Percentiles rank a stretch among this genome's conserved stretches.
Evolutionary conservation across 2,888 invertebrate species (phyloP).

Genomic region (Drosophila multiciliata): DNA sequence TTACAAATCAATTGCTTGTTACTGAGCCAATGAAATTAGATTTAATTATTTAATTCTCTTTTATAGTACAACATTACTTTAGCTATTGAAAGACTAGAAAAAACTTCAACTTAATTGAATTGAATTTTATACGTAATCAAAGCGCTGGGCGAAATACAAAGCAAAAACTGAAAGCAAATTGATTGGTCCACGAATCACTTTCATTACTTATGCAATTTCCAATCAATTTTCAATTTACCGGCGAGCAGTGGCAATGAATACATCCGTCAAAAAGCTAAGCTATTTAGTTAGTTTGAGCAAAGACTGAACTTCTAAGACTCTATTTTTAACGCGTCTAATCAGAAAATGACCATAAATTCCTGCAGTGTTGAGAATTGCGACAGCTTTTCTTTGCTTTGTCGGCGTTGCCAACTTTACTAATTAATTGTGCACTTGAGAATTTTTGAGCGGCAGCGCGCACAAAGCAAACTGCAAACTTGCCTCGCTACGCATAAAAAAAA

Average conservation of each 20-base stretch:
- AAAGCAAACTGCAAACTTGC: conserved; percentile 70
- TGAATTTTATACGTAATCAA: conserved; percentile 42
- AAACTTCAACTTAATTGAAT: conserved; percentile 16
- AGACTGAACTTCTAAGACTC: conserved; percentile 31
- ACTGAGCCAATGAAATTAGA: neutral
- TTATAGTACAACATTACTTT: neutral
- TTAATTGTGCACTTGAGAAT: conserved; percentile 79
- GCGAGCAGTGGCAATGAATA: neutral
- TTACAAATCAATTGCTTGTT: neutral
- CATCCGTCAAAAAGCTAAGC: conserved; percentile 37
- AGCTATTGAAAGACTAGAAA: conserved; percentile 22
- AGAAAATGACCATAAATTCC: conserved; percentile 67
- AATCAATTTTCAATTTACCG: conserved; percentile 71
- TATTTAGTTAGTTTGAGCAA: conserved; percentile 46
- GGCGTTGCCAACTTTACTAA: conserved; percentile 71
- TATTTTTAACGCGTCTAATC: conserved; percentile 54
- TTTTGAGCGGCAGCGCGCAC: conserved; percentile 63
- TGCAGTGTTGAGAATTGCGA: conserved; percentile 27
- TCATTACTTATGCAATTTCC: conserved; percentile 74
- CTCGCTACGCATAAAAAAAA: conserved; percentile 49
- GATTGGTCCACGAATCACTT: conserved; percentile 37
- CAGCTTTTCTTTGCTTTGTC: conserved; percentile 23
- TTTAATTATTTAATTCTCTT: conserved; percentile 10
- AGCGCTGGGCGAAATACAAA: conserved; percentile 22
- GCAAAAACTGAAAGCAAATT: conserved; percentile 38